Conservation (phyloP, 2,888 invertebrate genomes). For the Bombyx huttoni region DNA sequence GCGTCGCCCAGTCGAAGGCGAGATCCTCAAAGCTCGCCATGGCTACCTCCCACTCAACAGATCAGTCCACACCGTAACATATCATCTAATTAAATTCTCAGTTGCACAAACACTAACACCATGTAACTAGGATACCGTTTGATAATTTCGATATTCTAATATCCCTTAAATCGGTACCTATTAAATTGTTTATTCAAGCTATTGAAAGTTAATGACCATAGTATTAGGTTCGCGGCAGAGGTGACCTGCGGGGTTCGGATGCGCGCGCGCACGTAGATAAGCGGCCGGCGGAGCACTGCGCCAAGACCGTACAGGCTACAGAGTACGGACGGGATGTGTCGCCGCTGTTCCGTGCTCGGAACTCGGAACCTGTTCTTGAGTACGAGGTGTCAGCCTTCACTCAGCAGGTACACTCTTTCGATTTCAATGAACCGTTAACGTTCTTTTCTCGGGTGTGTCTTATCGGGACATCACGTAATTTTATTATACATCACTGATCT, state of each 20-base stretch:
- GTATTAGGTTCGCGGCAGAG: constrained; percentile 27
- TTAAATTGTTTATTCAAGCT: constrained; percentile 7
- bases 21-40: constrained; percentile 79
- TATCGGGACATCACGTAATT: constrained; percentile 52
- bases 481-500: constrained; percentile 19
- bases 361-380: constrained; percentile 55
- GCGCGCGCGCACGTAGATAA: constrained; percentile 47
- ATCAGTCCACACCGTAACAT: constrained; percentile 35
- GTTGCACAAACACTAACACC: constrained; percentile 45
- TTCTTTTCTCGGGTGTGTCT: constrained; percentile 49
- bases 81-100: constrained; percentile 18
- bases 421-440: constrained; percentile 70
- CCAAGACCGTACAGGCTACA: constrained; percentile 26
- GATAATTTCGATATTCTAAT: constrained; percentile 7
- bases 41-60: constrained; percentile 29
- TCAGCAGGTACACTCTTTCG: constrained; percentile 47
- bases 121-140: constrained; percentile 11
- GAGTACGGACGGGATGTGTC: constrained; percentile 47
- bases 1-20: constrained; percentile 75
- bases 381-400: constrained; percentile 36
- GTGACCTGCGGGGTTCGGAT: constrained; percentile 22
- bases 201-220: constrained; percentile 14
- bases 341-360: constrained; percentile 16
- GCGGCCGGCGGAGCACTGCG: constrained; percentile 62
- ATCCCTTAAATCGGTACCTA: not conserved